These are phyloP conservation scores for Propithecus deckenii DNA, from an alignment of 2,797 vertebrate species.

Conservation along the genomic window DNA sequence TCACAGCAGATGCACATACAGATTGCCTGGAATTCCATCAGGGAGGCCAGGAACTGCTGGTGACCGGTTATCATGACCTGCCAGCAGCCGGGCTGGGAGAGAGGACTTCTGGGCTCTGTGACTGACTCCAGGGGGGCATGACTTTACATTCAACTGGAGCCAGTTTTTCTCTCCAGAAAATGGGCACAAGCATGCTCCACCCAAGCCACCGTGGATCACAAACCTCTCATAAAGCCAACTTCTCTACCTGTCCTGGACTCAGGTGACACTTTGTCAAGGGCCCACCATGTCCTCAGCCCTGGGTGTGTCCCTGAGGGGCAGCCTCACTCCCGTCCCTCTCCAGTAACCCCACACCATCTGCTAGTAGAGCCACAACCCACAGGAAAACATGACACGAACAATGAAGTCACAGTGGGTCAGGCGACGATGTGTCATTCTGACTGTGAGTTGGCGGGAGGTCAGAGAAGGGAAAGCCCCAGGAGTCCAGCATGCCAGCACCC, in stretches of 20 bases:
- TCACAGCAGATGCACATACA: background rate
- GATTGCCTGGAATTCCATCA: background rate
- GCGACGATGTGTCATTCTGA: background rate
- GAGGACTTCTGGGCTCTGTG: background rate
- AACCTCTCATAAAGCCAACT: background rate
- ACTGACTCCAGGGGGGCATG: too few relatives aligned
- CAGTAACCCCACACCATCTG: background rate
- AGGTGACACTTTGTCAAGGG: background rate
- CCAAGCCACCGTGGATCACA: fast-evolving
- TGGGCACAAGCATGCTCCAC: background rate
- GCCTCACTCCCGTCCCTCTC: background rate
- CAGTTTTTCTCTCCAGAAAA: background rate
- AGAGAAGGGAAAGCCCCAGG: background rate
- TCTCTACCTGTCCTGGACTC: background rate
- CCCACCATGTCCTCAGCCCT: background rate
- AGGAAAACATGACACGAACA: background rate
- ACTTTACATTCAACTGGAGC: background rate
- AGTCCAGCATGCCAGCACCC: background rate
- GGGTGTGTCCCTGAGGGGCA: background rate
- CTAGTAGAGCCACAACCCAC: background rate
- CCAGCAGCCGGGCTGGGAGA: background rate
- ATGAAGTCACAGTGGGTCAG: background rate
- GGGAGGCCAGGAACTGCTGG: background rate
- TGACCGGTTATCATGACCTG: background rate
- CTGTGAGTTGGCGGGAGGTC: background rate